A percentile compares a stretch with the other conserved stretches of the same genome.
These are phyloP conservation scores for Cancer borealis DNA, from an alignment of 2,888 invertebrate genomes.

Conservation along the genomic window DNA sequence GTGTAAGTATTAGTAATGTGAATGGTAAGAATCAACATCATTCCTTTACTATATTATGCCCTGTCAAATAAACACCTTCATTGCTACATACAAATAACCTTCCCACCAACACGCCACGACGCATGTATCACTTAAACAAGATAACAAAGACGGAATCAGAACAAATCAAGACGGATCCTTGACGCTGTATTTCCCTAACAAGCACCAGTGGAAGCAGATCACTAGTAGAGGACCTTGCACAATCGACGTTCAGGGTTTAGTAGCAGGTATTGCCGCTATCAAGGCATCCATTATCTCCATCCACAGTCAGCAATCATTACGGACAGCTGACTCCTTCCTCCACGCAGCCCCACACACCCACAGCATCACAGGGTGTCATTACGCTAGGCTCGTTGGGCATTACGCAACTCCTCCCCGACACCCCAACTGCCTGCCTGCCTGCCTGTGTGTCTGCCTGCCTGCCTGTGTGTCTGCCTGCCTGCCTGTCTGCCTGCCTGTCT, in stretches of 20 bases:
- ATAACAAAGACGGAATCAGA: background rate
- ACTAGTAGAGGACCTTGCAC: background rate
- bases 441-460: background rate
- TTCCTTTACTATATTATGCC: background rate
- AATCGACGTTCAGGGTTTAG: background rate
- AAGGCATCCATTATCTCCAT: background rate
- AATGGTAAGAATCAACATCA: background rate
- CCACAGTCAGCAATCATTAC: constrained; percentile 1
- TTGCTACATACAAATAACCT: background rate
- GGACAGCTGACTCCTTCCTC: background rate
- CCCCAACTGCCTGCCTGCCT: background rate
- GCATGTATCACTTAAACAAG: background rate
- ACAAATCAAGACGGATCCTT: background rate
- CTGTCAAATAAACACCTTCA: background rate
- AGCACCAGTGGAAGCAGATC: background rate
- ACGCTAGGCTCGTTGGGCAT: background rate
- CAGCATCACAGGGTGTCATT: constrained; percentile 20
- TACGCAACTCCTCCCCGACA: background rate
- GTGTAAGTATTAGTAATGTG: constrained; percentile 20
- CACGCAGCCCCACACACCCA: constrained; percentile 16
- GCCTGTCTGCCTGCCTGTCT: background rate
- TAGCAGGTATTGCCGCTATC: background rate
- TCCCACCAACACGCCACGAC: background rate
- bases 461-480: background rate
- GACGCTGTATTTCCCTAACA: background rate